These are phyloP conservation scores for Urocyon cinereoargenteus DNA, from an alignment of 2,797 vertebrate species.

Conservation along the genomic window DNA sequence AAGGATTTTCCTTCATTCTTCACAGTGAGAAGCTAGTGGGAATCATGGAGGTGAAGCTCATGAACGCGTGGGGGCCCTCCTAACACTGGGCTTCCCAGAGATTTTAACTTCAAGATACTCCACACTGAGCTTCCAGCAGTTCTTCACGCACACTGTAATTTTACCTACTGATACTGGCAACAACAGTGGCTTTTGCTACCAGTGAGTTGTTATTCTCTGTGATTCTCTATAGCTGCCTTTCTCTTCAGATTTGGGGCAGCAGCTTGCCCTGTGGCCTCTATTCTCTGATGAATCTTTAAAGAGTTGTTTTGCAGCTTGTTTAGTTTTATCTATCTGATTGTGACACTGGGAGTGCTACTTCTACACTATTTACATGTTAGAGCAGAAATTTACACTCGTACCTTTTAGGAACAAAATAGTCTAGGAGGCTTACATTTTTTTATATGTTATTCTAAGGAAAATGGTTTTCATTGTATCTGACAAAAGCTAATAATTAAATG, in stretches of 20 bases:
- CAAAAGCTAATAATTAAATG: neutral
- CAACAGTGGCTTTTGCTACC: neutral
- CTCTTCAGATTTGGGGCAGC: neutral
- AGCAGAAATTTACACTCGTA: neutral
- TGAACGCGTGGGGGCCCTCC: neutral
- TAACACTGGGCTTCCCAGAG: neutral
- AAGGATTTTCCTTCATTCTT: neutral
- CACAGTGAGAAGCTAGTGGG: neutral
- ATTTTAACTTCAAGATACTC: neutral
- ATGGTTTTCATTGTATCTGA: neutral
- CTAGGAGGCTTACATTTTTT: neutral
- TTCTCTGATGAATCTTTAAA: neutral
- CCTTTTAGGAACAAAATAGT: neutral
- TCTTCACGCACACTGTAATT: neutral
- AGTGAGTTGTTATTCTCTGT: neutral
- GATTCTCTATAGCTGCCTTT: neutral
- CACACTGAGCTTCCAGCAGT: neutral
- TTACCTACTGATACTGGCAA: neutral
- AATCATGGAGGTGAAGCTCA: neutral
- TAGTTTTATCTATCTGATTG: neutral
- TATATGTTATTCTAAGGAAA: neutral
- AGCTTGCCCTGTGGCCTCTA: neutral
- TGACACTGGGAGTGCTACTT: neutral
- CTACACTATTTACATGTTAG: neutral
- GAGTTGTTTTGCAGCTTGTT: neutral